These are phyloP conservation scores for Pseudoips prasinana DNA, from an alignment of 2,888 invertebrate species.

Conservation along the genomic window DNA sequence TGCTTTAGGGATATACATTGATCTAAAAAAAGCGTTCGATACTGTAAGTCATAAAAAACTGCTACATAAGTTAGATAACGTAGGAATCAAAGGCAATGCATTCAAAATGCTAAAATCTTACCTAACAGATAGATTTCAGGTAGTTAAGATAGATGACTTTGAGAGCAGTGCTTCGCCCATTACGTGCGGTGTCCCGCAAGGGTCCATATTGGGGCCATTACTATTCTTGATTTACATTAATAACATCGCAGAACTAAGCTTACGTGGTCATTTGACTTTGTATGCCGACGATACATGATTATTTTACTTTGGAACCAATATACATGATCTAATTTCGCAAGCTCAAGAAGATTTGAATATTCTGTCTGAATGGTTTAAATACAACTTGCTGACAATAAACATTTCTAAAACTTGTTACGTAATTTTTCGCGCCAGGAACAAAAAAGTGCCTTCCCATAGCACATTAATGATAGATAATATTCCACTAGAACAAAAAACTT, in stretches of 20 bases:
- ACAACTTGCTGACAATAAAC: slow-evolving; percentile 7
- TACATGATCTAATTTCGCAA: slow-evolving; percentile 3
- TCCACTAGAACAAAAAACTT: not conserved
- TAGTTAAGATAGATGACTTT: slow-evolving; percentile 1
- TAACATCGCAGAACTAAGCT: slow-evolving; percentile 3
- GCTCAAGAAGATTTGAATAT: slow-evolving; percentile 21
- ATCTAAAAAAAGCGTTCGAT: not conserved
- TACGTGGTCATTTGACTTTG: slow-evolving; percentile 8
- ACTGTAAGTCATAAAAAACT: not conserved
- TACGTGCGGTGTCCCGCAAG: slow-evolving; percentile 8
- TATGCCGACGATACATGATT: slow-evolving; percentile 7
- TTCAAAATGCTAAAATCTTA: not conserved
- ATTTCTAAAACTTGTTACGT: slow-evolving; percentile 9
- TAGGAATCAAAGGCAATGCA: not conserved
- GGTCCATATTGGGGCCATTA: slow-evolving; percentile 7
- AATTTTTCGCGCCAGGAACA: slow-evolving; percentile 16
- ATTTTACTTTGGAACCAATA: not conserved
- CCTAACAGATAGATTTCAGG: not conserved
- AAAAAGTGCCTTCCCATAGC: slow-evolving; percentile 3
- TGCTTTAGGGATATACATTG: not conserved
- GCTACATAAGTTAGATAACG: not conserved
- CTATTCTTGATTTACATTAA: slow-evolving; percentile 9
- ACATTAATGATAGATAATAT: slow-evolving; percentile 1
- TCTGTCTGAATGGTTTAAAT: slow-evolving; percentile 12
- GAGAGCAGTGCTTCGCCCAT: not conserved